Evolutionary conservation across 2,113 vertebrate genomes (phyloP), one percentile per base, ranked within the genome.

Genomic region (Aix galericulata): DNA sequence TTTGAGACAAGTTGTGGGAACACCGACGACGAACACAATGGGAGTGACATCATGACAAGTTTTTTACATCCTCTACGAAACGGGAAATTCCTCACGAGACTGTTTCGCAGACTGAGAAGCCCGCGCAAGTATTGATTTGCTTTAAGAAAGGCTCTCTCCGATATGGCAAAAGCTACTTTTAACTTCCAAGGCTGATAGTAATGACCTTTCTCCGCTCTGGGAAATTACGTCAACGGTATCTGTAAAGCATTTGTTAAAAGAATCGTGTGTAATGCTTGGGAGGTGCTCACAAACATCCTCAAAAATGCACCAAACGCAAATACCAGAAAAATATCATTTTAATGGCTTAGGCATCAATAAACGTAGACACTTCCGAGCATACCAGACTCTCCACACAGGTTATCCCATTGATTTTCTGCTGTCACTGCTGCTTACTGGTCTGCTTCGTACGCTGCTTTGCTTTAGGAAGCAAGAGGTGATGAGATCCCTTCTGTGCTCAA

Each of bases 341-440:
- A 93, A 96, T 91, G 87, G 88, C 64, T 84, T 44, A 67, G 32
- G 52, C 86, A 91, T 93, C 91, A 75, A 84, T 93, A 93, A 93
- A 81, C 31, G 34, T 85, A 67, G 94, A 91, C 69, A 38, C 34
- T 50, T 72, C 4, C 6, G 53, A 93, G 74, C 87, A 50, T 4
- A 53, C 34, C 81, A 53, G 13, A 90, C 91, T 93, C 94, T 96
- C 88, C 94, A 90, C 56, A 40, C 63, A 83, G 81, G 52, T 71
- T 86, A 34, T n/a, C 42, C 38, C 74, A 83, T 59, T n/a, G 92
- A 93, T 92, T 91, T 90, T 78, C 92, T 48, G 6, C 46, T 11
- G 29, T 77, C 82, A 42, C 66, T 11, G 22, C 42, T 17, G 58
- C 14, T 71, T 22, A 20, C 18, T 38, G 32, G 66, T 81, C 36